Base-by-base conservation (phyloP, 2,888 invertebrate genomes). In the Parnassius apollo region DNA sequence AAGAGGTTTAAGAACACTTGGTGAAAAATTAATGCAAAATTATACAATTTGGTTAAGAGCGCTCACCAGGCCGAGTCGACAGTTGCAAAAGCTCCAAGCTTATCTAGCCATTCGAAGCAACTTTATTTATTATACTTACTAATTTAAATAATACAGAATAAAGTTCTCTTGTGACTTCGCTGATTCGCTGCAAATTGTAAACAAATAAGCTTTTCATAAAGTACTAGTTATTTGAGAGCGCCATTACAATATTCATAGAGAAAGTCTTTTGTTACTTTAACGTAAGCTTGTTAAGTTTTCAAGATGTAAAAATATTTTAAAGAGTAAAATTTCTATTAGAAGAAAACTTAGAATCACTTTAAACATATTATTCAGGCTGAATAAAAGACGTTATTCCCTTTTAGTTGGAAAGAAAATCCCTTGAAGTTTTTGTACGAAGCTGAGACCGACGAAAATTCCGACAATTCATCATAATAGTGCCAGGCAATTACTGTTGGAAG, bases 21-120 rank as follows among this genome's bases (percentile, higher is more conserved):
- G 85, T 86, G 85, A 89, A 86, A 88, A 89, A 85, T 87, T 81
- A 87, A 91, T 91, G 90, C 87, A 87, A 89, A 89, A 88, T 89
- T 90, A 91, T 91, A 90, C 90, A 90, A 90, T 90, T 89, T 87
- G 77, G 82, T 78, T 85, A 82, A 88, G 81, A 88, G 85, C 81
- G 76, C 78, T 76, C 79, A 73, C 77, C 72, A 74, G 73, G 74
- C 78, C 72, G 77, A 79, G 52, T 57, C 35, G 35, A 53, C 59
- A 81, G 82, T 84, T 83, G 84, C 83, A 84, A 84, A 85, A 85
- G 80, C 79, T 75, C 77, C 25, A 42, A 55, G 56, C 78, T 78
- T 71, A 76, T 74, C 80, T 81, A 81, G 81, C 79, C 76, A 76
- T 71, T 77, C 75, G 77, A 80, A 79, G 71, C 74, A 71, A 75